These are phyloP conservation scores for Camponotus pennsylvanicus DNA, from an alignment of 1,140 invertebrate species.

Conservation along the genomic window DNA sequence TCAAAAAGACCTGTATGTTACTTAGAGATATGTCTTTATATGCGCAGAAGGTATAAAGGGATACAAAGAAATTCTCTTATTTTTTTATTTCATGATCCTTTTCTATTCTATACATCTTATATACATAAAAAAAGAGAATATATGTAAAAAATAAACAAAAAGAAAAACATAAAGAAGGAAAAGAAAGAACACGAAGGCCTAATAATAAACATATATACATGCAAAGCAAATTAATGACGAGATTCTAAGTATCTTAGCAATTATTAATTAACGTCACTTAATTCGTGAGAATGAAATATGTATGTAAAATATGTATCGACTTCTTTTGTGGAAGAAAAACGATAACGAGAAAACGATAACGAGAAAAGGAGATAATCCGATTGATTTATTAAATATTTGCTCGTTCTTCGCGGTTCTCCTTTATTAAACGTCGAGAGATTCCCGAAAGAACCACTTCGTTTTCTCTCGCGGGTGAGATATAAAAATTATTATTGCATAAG, in stretches of 20 bases:
- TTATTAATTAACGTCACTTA: conserved; percentile 23
- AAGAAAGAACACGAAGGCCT: background rate
- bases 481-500: conserved; percentile 36
- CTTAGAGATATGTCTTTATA: too few relatives aligned
- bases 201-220: conserved; percentile 27
- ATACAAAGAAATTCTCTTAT: conserved; percentile 37
- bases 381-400: background rate
- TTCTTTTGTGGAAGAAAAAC: background rate
- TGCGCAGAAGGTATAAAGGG: background rate
- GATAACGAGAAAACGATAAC: conserved; percentile 28
- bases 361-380: background rate
- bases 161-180: conserved; percentile 25
- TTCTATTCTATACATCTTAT: conserved; percentile 60
- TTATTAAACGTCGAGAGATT: conserved; percentile 1
- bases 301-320: background rate
- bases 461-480: background rate
- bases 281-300: conserved; percentile 15
- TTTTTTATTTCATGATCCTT: conserved; percentile 56
- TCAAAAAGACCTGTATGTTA: too few relatives aligned
- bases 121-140: conserved; percentile 48
- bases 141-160: conserved; percentile 45
- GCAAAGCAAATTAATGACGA: conserved; percentile 14
- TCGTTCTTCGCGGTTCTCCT: background rate
- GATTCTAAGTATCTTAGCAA: conserved; percentile 43
- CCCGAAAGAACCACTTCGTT: background rate